Conservation (phyloP, 2,797 vertebrate genomes). For the Gambelia wislizenii region DNA sequence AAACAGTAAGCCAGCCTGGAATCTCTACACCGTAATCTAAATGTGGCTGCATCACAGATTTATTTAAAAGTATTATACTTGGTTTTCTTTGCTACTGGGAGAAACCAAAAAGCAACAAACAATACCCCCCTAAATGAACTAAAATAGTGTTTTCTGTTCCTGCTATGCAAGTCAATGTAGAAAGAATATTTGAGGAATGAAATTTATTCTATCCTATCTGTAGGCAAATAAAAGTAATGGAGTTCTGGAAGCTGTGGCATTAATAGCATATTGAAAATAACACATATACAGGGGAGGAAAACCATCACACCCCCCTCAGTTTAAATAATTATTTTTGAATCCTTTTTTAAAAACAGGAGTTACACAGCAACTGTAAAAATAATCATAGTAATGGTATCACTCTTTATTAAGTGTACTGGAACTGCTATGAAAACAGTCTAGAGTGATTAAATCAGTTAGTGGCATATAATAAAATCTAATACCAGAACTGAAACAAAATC, state of each 20-base stretch:
- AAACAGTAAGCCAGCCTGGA: background rate
- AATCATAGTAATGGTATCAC: background rate
- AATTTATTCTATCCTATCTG: background rate
- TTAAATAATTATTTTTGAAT: background rate
- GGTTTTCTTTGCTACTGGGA: conserved; percentile 1
- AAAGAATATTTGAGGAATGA: conserved; percentile 7
- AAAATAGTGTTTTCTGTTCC: conserved; percentile 15
- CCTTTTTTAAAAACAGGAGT: background rate
- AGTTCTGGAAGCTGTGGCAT: background rate
- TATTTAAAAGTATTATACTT: conserved; percentile 2
- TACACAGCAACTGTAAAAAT: background rate
- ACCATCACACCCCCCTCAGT: background rate
- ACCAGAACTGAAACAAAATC: background rate
- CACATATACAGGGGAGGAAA: background rate
- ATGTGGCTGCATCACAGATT: background rate
- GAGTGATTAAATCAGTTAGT: background rate
- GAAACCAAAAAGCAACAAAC: background rate
- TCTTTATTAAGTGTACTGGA: background rate
- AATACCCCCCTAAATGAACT: background rate
- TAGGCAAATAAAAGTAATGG: conserved; percentile 12
- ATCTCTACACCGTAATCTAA: background rate
- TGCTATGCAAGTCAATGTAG: background rate
- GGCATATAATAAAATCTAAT: background rate
- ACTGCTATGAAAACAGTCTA: background rate
- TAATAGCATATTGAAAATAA: background rate